A percentile compares a stretch with the other conserved stretches of the same genome.
Conservation (phyloP, 2,888 invertebrate genomes). For the Mimas tiliae region DNA sequence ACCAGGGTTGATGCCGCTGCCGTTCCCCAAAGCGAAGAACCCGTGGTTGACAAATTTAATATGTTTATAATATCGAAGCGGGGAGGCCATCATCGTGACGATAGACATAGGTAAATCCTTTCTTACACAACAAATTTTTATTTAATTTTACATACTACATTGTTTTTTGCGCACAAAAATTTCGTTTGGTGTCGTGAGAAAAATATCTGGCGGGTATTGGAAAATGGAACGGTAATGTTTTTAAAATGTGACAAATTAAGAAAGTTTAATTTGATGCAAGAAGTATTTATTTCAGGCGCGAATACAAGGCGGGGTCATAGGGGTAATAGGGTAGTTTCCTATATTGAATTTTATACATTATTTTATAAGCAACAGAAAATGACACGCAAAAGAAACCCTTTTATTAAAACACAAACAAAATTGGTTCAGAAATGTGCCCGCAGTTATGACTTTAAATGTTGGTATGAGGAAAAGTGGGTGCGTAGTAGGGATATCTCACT, state of each 20-base stretch:
- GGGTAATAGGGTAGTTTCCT: no score
- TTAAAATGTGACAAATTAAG: neutral
- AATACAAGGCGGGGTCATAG: neutral
- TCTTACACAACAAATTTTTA: constrained; percentile 42
- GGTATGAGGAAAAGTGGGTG: no score
- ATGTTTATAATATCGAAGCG: constrained; percentile 49
- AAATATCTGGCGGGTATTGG: constrained; percentile 52
- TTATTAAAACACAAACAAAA: no score
- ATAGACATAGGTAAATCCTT: constrained; percentile 17
- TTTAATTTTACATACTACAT: constrained; percentile 55
- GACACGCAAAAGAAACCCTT: no score
- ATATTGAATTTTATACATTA: no score
- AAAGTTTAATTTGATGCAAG: neutral
- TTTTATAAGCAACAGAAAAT: no score
- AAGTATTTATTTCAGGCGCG: neutral
- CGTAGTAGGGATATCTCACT: no score
- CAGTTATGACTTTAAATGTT: no score
- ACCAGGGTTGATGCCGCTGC: neutral
- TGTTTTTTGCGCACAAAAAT: constrained; percentile 52
- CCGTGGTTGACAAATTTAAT: constrained; percentile 46
- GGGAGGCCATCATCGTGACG: constrained; percentile 55
- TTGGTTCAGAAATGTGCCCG: no score
- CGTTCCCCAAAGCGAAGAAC: neutral
- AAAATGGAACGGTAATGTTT: constrained; percentile 48
- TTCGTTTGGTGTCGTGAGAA: constrained; percentile 38